phyloP scores from a whole-genome alignment of 2,888 invertebrate genomes.

The Tanypteryx hageni region DNA sequence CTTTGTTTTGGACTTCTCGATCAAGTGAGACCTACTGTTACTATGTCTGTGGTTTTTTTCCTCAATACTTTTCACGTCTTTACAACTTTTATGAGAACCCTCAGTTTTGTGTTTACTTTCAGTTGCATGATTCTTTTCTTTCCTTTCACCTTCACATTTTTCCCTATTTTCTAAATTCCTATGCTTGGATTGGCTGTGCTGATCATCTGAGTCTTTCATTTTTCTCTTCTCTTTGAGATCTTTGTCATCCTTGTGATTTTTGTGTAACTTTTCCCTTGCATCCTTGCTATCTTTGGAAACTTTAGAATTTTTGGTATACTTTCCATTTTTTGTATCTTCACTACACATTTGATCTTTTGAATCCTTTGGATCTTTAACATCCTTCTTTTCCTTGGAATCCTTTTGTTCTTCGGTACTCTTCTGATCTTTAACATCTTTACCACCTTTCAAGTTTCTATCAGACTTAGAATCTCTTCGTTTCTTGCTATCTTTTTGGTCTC shows the following conservation, averaged over 20 bases:
- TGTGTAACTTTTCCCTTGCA: conserved; percentile 73
- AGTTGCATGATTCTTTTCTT: neutral
- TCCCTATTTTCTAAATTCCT: conserved; percentile 70
- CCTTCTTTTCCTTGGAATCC: conserved; percentile 70
- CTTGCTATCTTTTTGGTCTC: neutral
- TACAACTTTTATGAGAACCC: neutral
- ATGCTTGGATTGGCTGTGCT: conserved; percentile 70
- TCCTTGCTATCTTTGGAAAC: conserved; percentile 15
- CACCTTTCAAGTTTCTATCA: conserved; percentile 68
- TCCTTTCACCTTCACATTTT: neutral
- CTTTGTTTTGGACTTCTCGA: neutral
- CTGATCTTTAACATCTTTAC: conserved; percentile 65
- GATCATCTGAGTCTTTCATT: conserved; percentile 31
- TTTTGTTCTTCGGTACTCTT: conserved; percentile 69
- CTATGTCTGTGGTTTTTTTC: neutral
- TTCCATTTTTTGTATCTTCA: neutral
- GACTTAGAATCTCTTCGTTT: conserved; percentile 65
- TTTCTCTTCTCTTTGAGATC: conserved; percentile 69
- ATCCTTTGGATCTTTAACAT: conserved; percentile 71
- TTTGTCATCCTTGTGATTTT: conserved; percentile 72
- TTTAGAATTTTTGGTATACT: neutral
- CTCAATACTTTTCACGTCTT: neutral
- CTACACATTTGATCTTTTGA: conserved; percentile 70
- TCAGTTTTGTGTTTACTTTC: neutral
- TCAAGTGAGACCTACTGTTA: neutral